Base-by-base conservation (phyloP, 2,113 vertebrate species). In the Echinops telfairi region DNA sequence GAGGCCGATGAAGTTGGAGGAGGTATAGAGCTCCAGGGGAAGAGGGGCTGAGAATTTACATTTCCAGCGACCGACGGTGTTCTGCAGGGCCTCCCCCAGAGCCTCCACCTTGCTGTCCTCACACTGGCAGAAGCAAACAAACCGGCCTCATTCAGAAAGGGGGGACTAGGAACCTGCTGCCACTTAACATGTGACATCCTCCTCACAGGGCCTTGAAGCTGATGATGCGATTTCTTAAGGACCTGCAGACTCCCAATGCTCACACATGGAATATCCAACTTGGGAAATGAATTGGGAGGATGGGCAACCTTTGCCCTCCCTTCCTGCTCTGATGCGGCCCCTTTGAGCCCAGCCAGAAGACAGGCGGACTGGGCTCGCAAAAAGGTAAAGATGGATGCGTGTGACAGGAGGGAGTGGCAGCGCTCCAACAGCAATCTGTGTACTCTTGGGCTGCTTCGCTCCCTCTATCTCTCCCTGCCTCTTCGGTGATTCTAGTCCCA, bases 1-100 rank as follows among this genome's bases (percentile, higher is more conserved):
- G 87, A 99, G 99, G 38, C 99, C 99, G 0, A 99, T 99, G 97
- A 99, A 99, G 97, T 99, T 99, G 19, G 99, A 99, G 86, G 99
- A 99, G 0, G 98, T 99, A 94, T 99, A 99, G 91, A 99, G 99
- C 98, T 99, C 99, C 97, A 99, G 96, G 2, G 99, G 99, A 90
- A 99, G 98, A 0, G 99, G 99, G 70, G 97, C 96, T 0, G 99
- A 98, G 94, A 99, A 99, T 83, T 98, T 99, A 87, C 98, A 98
- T 38, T 98, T 99, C 99, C 99, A 99, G 57, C 98, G 98, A 58
- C 98, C 97, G 96, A 99, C 98, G 0, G 98, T 99, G 89, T 98
- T 95, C 97, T 99, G 99, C 92, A 99, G 98, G 29, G 98, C 98
- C 43, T 99, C 99, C 0, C 97, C 98, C 79, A 99, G 98, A 0